A percentile compares a stretch with the other conserved stretches of the same genome.
These are phyloP conservation scores for Polietes domitor DNA, from an alignment of 2,888 invertebrate genomes.

Conservation along the genomic window DNA sequence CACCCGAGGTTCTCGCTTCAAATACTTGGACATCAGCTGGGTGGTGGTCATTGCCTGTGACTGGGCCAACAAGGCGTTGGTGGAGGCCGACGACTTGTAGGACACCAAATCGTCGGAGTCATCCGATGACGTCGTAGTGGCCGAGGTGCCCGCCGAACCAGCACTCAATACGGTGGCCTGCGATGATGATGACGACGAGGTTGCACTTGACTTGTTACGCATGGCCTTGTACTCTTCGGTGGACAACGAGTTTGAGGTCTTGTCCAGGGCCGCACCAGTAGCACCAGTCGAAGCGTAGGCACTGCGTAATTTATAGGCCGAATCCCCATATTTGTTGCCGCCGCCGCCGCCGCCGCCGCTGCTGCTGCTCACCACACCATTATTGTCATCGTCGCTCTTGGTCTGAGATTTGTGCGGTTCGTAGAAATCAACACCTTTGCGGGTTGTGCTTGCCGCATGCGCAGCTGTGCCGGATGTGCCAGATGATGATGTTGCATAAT, in stretches of 20 bases:
- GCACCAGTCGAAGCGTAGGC: conserved; percentile 66
- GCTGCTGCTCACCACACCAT: conserved; percentile 70
- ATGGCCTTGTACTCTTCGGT: conserved; percentile 77
- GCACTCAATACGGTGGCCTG: conserved; percentile 79
- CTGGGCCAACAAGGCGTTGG: conserved; percentile 79
- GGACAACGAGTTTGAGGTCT: conserved; percentile 69
- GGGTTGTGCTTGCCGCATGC: conserved; percentile 66
- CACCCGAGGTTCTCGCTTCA: conserved; percentile 79
- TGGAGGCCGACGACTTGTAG: conserved; percentile 79
- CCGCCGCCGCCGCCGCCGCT: conserved; percentile 65
- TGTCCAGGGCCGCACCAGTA: conserved; percentile 66
- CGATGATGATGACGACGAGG: conserved; percentile 78
- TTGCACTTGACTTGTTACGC: conserved; percentile 78
- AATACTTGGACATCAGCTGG: conserved; percentile 80
- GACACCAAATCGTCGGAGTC: conserved; percentile 79
- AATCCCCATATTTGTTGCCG: conserved; percentile 68
- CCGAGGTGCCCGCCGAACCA: conserved; percentile 78
- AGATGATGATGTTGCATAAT: conserved; percentile 47
- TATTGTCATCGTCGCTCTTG: conserved; percentile 72
- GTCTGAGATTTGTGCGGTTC: conserved; percentile 77
- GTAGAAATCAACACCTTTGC: conserved; percentile 77
- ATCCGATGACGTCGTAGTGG: conserved; percentile 78
- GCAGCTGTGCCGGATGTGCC: conserved; percentile 53
- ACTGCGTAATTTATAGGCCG: conserved; percentile 54
- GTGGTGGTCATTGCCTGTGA: conserved; percentile 80